These are phyloP conservation scores for Sminthurinus aureus DNA, from an alignment of 2,888 invertebrate species.

Conservation along the genomic window DNA sequence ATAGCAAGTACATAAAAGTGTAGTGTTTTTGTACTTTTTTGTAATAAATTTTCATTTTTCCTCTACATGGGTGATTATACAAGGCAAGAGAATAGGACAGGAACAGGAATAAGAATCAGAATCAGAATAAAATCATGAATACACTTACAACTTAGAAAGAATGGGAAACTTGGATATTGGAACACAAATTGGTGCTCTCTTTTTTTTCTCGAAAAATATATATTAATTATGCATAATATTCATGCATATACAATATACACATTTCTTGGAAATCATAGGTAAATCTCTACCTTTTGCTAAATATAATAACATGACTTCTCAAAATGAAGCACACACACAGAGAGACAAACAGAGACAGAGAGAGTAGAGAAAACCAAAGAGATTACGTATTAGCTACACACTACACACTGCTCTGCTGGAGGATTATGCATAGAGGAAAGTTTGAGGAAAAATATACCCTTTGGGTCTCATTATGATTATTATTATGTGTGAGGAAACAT, in stretches of 20 bases:
- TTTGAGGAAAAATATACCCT: slow-evolving; percentile 10
- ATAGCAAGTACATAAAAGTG: slow-evolving; percentile 1
- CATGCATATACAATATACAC: not conserved
- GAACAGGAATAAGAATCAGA: not conserved
- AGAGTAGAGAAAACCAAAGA: not conserved
- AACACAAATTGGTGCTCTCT: not conserved
- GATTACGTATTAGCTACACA: not conserved
- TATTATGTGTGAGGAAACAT: slow-evolving; percentile 32
- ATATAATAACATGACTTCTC: not conserved
- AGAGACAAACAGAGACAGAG: not conserved
- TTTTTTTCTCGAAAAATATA: not conserved
- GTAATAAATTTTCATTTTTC: not conserved
- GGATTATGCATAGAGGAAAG: slow-evolving; percentile 9
- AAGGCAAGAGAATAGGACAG: not conserved
- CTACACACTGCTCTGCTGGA: not conserved
- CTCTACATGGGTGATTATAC: not conserved
- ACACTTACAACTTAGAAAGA: not conserved
- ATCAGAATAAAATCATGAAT: not conserved
- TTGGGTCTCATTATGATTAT: slow-evolving; percentile 35
- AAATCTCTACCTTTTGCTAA: not conserved
- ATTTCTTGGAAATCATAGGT: not conserved
- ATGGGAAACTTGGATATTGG: too few species aligned
- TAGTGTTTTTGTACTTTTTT: not conserved
- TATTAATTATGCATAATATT: not conserved
- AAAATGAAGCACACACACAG: not conserved